Evolutionary conservation across 2,797 vertebrate genomes (phyloP), one percentile per base, ranked within the genome.

Genomic region (Sebastes vulpes): DNA sequence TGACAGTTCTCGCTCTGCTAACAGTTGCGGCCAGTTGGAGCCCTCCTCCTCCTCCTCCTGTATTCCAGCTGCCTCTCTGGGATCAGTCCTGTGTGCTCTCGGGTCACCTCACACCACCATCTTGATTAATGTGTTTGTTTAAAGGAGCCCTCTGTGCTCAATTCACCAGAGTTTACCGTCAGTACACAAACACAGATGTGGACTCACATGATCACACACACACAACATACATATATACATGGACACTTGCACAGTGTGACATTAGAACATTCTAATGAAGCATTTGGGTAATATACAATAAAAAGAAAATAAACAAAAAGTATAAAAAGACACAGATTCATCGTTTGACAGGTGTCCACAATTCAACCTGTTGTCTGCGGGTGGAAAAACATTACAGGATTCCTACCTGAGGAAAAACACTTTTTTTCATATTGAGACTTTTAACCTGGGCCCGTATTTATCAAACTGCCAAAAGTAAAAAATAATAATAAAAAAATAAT

Each of bases 121-220:
- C 72, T 65, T 81, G 75, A 89, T 91, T 87, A 79, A 92, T 92
- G 84, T 87, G 82, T 95, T 94, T 94, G 87, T 75, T 84, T 87
- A 78, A 92, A 82, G 86, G 90, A 90, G 70, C 46, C 23, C 57
- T 85, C 75, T 1, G 21, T 66, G 77, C 66, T 81, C 76, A 67
- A 77, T 77, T 70, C 77, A 73, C 54, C 64, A 38, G 20, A 70
- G 81, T 74, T 87, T 76, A 70, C 78, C 73, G 65, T 83, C 70
- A 82, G 83, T 66, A 86, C 82, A 92, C 83, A 89, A 72, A 79
- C 58, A 20, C 85, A 82, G 73, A 81, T 59, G 58, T 31, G 68
- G 46, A 66, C 59, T 52, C 38, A 74, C 31, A 65, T 29, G 65
- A 48, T 29, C 35, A 14, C 11, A 12, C 35, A 35, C 20, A 50